Evolutionary conservation across 2,888 invertebrate species (phyloP), one percentile per base, ranked within the genome.

Genomic region (Volucella inflata): DNA sequence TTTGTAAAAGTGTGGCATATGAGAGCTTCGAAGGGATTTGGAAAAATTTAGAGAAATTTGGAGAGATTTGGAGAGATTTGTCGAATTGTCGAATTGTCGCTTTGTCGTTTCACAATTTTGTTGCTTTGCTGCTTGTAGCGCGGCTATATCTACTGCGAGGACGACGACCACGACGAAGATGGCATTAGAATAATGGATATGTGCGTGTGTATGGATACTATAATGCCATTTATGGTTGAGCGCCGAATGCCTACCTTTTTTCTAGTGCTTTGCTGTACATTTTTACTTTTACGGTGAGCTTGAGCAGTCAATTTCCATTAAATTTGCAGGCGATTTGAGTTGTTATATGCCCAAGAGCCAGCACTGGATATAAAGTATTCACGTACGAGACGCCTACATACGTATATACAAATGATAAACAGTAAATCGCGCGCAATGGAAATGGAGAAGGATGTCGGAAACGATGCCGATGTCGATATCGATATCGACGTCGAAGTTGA

Each of bases 161-260:
- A 30, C 30, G 30, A 30, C 30, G 0, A 30, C 30, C 6, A 30
- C 30, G 30, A 30, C 30, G 30, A 64, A 0, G 48, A n/a, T 72
- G 71, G 55, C 57, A 79, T 65, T 57, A 65, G 60, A 70, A 62
- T 79, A 72, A 65, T 79, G 72, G 65, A 51, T 62, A 21, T 14
- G 50, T 62, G 44, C 53, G 38, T 36, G 51, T 72, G 44, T 65
- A 64, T 78, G 42, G 71, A 72, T 72, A 67, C 44, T 80, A n/a
- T n/a, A 74, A 80, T 72, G 80, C 62, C 80, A 65, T 80, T 80
- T 74, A 67, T 67, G 67, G 74, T 62, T 74, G 60, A 68, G 74
- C 65, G 79, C 60, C 67, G 67, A 74, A 67, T 74, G 68, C 46
- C 48, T 57, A 17, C 36, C 50, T 38, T 46, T 16, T 55, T 48